Evolutionary conservation across 2,888 invertebrate species (phyloP).

Genomic region (Cyclophora albipunctata): DNA sequence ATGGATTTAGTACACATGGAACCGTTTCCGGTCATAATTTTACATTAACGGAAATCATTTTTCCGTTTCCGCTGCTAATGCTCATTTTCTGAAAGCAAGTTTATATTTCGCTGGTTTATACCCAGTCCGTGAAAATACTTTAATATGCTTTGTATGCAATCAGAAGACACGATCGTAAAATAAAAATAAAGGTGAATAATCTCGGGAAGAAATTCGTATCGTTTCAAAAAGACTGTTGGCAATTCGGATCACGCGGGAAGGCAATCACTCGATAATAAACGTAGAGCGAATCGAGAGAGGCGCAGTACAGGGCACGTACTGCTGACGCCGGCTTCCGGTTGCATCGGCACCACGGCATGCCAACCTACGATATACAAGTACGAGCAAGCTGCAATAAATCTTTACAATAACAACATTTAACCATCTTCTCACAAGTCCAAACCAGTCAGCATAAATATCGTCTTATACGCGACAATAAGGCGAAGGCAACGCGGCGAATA

Average conservation of each 20-base stretch:
- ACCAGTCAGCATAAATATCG: slow-evolving; percentile 2
- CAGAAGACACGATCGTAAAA: slow-evolving; percentile 36
- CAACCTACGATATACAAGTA: slow-evolving; percentile 29
- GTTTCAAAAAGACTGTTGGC: slow-evolving; percentile 53
- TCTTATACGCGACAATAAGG: no score
- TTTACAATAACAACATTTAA: slow-evolving; percentile 23
- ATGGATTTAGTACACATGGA: slow-evolving; percentile 13
- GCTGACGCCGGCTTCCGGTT: slow-evolving; percentile 51
- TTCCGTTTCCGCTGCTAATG: slow-evolving; percentile 3
- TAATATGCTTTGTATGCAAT: slow-evolving; percentile 15
- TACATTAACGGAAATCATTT: slow-evolving; percentile 23
- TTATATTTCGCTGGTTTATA: no score
- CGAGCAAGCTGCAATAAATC: slow-evolving; percentile 28
- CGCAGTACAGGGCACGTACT: slow-evolving; percentile 52
- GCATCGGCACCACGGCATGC: slow-evolving; percentile 37
- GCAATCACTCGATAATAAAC: slow-evolving; percentile 73
- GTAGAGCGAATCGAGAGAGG: slow-evolving; percentile 55
- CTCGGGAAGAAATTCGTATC: slow-evolving; percentile 46
- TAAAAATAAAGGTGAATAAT: slow-evolving; percentile 53
- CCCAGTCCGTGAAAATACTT: no score
- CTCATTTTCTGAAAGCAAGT: no score
- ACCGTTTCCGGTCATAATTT: slow-evolving; percentile 34
- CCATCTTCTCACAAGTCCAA: slow-evolving; percentile 12
- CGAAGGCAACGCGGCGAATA: background rate
- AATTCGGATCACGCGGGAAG: slow-evolving; percentile 67